Percentiles rank a stretch among this genome's conserved stretches.
These are phyloP conservation scores for Tetrapedia diversipes DNA, from an alignment of 2,888 invertebrate genomes.

Conservation along the genomic window DNA sequence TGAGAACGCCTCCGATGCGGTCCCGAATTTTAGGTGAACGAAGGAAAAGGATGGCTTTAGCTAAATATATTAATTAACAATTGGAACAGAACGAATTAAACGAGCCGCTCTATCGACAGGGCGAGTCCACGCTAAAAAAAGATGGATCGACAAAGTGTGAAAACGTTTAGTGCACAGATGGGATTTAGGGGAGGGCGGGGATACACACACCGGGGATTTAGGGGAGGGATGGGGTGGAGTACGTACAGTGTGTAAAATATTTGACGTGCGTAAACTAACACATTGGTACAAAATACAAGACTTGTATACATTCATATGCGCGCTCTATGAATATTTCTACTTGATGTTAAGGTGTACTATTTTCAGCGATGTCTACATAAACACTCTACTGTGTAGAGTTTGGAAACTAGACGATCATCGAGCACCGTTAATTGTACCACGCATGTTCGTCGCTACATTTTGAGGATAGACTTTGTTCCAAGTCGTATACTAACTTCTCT, in stretches of 20 bases:
- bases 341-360: slow-evolving; percentile 71
- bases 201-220: neutral
- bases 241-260: slow-evolving; percentile 74
- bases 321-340: slow-evolving; percentile 71
- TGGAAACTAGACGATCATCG: slow-evolving; percentile 68
- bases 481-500: slow-evolving; percentile 63
- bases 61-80: slow-evolving; percentile 69
- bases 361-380: slow-evolving; percentile 74
- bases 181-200: slow-evolving; percentile 25
- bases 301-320: slow-evolving; percentile 75
- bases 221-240: slow-evolving; percentile 27
- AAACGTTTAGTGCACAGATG: slow-evolving; percentile 61
- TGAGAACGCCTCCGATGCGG: slow-evolving; percentile 48
- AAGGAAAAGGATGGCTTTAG: slow-evolving; percentile 65
- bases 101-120: slow-evolving; percentile 39
- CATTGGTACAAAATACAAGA: slow-evolving; percentile 75
- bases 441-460: slow-evolving; percentile 67
- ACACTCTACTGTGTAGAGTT: slow-evolving; percentile 78
- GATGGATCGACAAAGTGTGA: slow-evolving; percentile 38
- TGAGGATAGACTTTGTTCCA: slow-evolving; percentile 63
- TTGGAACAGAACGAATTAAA: slow-evolving; percentile 58
- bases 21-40: slow-evolving; percentile 70
- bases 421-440: slow-evolving; percentile 65
- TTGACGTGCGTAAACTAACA: slow-evolving; percentile 69
- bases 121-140: slow-evolving; percentile 38